These are phyloP conservation scores for Rhopalosiphum nymphaeae DNA, from an alignment of 2,888 invertebrate genomes.

Conservation along the genomic window DNA sequence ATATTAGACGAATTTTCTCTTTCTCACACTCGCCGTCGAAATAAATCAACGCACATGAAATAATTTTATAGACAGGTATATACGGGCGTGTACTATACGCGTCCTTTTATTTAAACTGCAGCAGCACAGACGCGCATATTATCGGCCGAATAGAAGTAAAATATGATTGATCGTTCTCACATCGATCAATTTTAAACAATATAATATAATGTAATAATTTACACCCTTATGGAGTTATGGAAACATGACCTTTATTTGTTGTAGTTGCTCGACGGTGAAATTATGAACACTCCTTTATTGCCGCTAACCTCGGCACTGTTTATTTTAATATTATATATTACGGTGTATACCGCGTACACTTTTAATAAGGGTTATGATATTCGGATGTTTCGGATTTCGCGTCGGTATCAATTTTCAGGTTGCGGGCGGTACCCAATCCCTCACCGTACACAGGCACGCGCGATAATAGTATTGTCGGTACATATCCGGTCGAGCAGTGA, in stretches of 20 bases:
- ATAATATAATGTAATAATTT: constrained; percentile 18
- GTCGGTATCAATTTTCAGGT: not conserved
- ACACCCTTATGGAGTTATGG: not conserved
- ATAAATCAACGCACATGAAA: not conserved
- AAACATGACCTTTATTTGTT: not conserved
- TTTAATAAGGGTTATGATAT: not conserved
- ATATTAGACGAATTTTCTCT: not conserved
- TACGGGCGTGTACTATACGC: not conserved
- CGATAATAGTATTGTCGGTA: no score
- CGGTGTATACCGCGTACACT: not conserved
- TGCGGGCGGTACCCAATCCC: not conserved
- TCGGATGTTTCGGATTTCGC: not conserved
- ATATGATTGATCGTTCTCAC: constrained; percentile 36
- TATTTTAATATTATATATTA: not conserved
- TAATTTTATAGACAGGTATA: not conserved
- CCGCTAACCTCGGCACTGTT: not conserved
- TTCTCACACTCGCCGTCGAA: not conserved
- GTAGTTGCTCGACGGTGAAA: not conserved
- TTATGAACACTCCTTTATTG: not conserved
- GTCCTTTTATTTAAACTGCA: not conserved
- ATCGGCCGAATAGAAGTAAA: not conserved
- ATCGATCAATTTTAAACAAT: constrained; percentile 42
- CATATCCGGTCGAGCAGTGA: not conserved
- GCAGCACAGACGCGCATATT: not conserved
- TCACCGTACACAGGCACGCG: not conserved